Base-by-base conservation (phyloP, 2,888 invertebrate genomes). In the Buathra laborator region DNA sequence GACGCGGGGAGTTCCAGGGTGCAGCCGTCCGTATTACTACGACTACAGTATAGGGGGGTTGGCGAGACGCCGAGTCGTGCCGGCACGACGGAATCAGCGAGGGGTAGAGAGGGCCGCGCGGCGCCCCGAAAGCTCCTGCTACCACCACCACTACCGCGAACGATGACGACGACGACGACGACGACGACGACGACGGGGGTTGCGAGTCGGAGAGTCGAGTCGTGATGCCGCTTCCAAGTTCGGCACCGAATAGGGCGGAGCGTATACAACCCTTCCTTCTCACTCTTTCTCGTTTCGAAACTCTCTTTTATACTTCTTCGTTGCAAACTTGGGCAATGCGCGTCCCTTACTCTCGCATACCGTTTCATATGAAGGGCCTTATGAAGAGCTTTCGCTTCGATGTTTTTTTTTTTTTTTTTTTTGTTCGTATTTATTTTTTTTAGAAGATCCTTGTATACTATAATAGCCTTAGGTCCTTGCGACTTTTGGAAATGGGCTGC, bases 211-310 rank as follows among this genome's bases (percentile, higher is more conserved):
- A 74, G 59, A 71, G 75, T 76, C 71, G 70, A 72, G 59, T 76
- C 80, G 75, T 56, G 76, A 67, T 51, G 70, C 62, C 66, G 81
- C 78, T 76, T 79, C 79, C 75, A 83, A 85, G 82, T 75, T 83
- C 72, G 68, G 70, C 89, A 85, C 86, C 87, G 87, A 87, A 84
- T 90, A 90, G 90, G 90, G 91, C 91, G 90, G 91, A 89, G 90
- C 90, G 89, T 87, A 86, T 62, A 44, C 68, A 44, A 82, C 74
- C 68, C 72, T 79, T 64, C 56, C 56, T 77, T 79, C 83, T 53
- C 51, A 51, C 72, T 62, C 46, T 59, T 1, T 32, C 29, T 9
- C 16, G 16, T 4, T 19, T 10, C n/a, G 12, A 14, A 37, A 16
- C 72, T 19, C 44, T n/a, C 43, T 68, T 56, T n/a, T 29, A 12